Evolutionary conservation across 2,113 vertebrate genomes (phyloP).

Genomic region (Takifugu bimaculatus): DNA sequence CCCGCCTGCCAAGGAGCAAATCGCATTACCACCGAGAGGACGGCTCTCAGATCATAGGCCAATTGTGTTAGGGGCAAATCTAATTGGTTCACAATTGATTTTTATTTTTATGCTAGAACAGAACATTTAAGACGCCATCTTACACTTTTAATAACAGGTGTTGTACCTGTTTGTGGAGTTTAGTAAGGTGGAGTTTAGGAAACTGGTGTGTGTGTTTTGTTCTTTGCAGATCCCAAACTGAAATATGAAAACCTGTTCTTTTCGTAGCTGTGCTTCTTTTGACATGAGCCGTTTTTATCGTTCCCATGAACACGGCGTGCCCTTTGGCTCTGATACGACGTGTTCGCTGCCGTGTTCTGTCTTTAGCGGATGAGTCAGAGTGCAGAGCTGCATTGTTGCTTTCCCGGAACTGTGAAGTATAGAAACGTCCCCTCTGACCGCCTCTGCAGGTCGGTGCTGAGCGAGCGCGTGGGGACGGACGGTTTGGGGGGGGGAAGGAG

Average conservation of each 20-base stretch:
- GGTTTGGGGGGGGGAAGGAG: slow-evolving; percentile 10
- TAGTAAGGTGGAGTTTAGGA: too few species aligned
- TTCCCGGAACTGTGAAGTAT: slow-evolving; percentile 15
- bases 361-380: slow-evolving; percentile 37
- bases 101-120: too few species aligned
- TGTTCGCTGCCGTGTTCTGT: slow-evolving; percentile 16
- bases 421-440: background rate
- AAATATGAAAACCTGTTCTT: background rate
- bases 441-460: slow-evolving; percentile 44
- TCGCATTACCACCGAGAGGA: slow-evolving; percentile 22
- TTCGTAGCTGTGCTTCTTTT: background rate
- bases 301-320: background rate
- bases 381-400: slow-evolving; percentile 7
- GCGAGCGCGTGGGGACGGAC: slow-evolving; percentile 17
- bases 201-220: too few species aligned
- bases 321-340: background rate
- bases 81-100: too few species aligned
- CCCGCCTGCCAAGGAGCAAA: slow-evolving; percentile 12
- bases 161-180: too few species aligned
- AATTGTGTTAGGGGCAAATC: too few species aligned
- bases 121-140: too few species aligned
- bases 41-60: slow-evolving; percentile 10
- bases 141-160: too few species aligned
- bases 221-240: too few species aligned
- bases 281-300: background rate